A percentile compares a stretch with the other conserved stretches of the same genome.
These are phyloP conservation scores for Smutsia temminckii DNA, from an alignment of 2,797 vertebrate species.

Conservation along the genomic window DNA sequence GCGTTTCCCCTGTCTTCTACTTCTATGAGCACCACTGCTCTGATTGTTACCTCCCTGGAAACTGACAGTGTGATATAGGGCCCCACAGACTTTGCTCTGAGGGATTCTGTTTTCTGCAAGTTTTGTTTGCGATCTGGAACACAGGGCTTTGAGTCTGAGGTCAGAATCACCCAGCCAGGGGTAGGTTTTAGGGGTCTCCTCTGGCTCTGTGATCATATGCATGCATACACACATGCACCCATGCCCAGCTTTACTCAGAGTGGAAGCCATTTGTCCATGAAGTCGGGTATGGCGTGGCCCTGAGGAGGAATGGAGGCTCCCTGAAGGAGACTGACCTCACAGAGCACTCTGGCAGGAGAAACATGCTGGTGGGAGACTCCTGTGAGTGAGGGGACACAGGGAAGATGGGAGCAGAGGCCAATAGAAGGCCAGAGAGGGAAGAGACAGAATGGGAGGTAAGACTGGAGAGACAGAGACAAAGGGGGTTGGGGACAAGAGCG, in stretches of 20 bases:
- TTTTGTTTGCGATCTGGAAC: conserved; percentile 13
- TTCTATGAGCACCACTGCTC: conserved; percentile 7
- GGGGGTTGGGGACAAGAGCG: background rate
- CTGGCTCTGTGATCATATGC: background rate
- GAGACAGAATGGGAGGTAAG: background rate
- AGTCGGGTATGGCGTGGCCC: background rate
- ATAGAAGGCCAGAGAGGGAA: background rate
- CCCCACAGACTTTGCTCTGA: background rate
- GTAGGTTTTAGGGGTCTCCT: background rate
- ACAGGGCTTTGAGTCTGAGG: background rate
- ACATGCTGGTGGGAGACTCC: background rate
- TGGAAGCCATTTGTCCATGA: background rate
- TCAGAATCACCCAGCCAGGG: background rate
- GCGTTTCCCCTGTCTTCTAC: conserved; percentile 54
- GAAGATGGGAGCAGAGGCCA: background rate
- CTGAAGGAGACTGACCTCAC: conserved; percentile 2
- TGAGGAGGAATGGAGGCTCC: background rate
- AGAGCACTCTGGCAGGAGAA: background rate
- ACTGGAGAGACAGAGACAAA: background rate
- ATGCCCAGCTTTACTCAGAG: background rate
- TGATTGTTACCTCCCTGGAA: background rate
- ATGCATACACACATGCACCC: background rate
- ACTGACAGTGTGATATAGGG: conserved; percentile 18
- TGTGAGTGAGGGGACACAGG: background rate
- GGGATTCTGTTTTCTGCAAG: conserved; percentile 35